Conservation (phyloP, 2,888 invertebrate species). For the Xanthostigma xanthostigma region DNA sequence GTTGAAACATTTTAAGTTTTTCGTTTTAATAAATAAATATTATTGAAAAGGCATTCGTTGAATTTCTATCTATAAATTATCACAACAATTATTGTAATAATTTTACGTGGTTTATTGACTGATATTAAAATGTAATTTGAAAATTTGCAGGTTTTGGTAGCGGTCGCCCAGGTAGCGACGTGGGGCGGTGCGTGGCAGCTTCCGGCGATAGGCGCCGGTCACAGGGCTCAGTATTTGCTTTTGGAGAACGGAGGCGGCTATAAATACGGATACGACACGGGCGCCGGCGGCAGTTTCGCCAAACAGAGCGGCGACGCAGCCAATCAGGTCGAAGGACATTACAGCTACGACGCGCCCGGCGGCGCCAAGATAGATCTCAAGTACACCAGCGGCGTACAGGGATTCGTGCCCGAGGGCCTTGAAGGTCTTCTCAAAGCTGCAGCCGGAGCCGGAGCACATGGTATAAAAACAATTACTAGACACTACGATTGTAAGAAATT, state of each 20-base stretch:
- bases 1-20: too few relatives aligned
- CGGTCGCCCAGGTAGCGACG: too few relatives aligned
- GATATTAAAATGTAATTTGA: too few relatives aligned
- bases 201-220: slow-evolving; percentile 20
- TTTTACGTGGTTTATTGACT: too few relatives aligned
- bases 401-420: slow-evolving; percentile 19
- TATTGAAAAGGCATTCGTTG: too few relatives aligned
- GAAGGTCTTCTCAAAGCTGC: slow-evolving; percentile 5
- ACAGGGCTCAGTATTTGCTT: slow-evolving; percentile 24
- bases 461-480: too few relatives aligned
- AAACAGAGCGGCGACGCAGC: slow-evolving; percentile 21
- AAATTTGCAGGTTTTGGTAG: too few relatives aligned
- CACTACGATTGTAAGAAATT: too few relatives aligned
- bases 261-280: slow-evolving; percentile 15
- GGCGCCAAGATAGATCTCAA: slow-evolving; percentile 19
- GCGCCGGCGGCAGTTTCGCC: slow-evolving; percentile 10
- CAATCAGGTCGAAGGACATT: slow-evolving; percentile 23
- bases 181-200: slow-evolving; percentile 18
- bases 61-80: too few relatives aligned
- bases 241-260: slow-evolving; percentile 25
- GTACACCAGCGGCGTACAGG: slow-evolving; percentile 23
- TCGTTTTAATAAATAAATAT: too few relatives aligned
- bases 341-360: slow-evolving; percentile 18
- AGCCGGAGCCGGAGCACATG: too few relatives aligned
- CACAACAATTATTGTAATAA: too few relatives aligned